A percentile compares a stretch with the other conserved stretches of the same genome.
Conservation (phyloP, 2,113 vertebrate genomes). For the Anser cygnoides region DNA sequence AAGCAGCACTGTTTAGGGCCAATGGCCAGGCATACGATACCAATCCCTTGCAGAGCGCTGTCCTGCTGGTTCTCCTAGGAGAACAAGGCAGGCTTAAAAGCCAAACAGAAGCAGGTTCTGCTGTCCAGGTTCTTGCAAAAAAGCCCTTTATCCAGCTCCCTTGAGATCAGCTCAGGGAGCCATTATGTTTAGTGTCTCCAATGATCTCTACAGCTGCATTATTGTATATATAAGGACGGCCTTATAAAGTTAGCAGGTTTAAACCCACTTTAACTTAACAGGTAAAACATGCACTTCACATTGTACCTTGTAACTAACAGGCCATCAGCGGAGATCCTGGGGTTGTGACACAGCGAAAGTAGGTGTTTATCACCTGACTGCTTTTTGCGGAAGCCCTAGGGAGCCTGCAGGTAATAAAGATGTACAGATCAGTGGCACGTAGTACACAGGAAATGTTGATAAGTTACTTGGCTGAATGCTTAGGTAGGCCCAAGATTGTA, state of each 20-base stretch:
- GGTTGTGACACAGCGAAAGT: not conserved
- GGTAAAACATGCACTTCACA: not conserved
- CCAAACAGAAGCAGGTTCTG: not conserved
- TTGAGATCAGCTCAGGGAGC: not conserved
- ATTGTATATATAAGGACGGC: not conserved
- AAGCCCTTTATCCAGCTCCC: not conserved
- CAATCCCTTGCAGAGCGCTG: conserved; percentile 13
- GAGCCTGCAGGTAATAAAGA: not conserved
- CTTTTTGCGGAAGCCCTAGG: not conserved
- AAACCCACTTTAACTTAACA: not conserved
- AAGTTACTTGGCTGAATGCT: not conserved
- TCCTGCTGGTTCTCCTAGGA: not conserved
- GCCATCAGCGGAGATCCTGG: not conserved
- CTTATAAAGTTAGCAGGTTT: not conserved
- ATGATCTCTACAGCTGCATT: not conserved
- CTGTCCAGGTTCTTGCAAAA: conserved; percentile 29
- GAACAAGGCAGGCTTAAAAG: not conserved
- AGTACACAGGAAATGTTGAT: not conserved
- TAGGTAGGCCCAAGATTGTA: not conserved
- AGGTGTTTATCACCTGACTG: not conserved
- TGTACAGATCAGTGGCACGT: not conserved
- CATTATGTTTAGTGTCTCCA: not conserved
- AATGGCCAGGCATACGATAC: not conserved
- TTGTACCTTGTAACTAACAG: not conserved
- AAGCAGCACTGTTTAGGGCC: not conserved